A percentile compares a stretch with the other conserved stretches of the same genome.
Conservation (phyloP, 2,797 vertebrate genomes). For the Ceryle rudis region DNA sequence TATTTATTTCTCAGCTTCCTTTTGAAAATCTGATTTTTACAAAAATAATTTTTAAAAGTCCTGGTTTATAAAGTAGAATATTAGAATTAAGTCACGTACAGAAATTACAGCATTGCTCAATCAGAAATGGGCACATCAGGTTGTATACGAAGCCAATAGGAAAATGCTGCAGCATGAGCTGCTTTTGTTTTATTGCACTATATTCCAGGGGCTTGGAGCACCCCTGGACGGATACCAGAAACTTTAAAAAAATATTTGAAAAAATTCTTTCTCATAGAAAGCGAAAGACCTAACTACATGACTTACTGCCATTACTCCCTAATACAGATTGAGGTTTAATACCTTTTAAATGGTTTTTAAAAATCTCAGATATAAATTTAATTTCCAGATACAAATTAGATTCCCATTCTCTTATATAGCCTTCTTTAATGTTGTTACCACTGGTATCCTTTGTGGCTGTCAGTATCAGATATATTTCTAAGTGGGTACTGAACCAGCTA, state of each 20-base stretch:
- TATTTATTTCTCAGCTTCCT: not conserved
- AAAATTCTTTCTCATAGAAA: not conserved
- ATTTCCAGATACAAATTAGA: slow-evolving; percentile 64
- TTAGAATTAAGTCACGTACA: not conserved
- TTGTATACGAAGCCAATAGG: not conserved
- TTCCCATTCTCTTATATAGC: slow-evolving; percentile 41
- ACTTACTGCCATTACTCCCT: not conserved
- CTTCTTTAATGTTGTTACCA: slow-evolving; percentile 44
- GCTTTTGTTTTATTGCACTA: not conserved
- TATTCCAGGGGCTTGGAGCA: not conserved
- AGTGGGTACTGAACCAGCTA: slow-evolving; percentile 37
- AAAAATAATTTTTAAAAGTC: not conserved
- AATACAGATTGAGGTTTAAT: not conserved
- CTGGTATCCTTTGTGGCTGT: slow-evolving; percentile 19
- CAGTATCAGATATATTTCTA: slow-evolving; percentile 28
- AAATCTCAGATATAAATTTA: slow-evolving; percentile 52
- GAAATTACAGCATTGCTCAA: not conserved
- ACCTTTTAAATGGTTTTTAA: not conserved
- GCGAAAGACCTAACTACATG: not conserved
- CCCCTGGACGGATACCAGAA: not conserved
- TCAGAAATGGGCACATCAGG: not conserved
- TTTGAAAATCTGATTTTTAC: not conserved
- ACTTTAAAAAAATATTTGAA: not conserved
- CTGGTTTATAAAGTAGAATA: not conserved
- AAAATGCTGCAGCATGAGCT: not conserved